phyloP scores from a whole-genome alignment of 2,113 vertebrate species.

The Spea multiplicata region DNA sequence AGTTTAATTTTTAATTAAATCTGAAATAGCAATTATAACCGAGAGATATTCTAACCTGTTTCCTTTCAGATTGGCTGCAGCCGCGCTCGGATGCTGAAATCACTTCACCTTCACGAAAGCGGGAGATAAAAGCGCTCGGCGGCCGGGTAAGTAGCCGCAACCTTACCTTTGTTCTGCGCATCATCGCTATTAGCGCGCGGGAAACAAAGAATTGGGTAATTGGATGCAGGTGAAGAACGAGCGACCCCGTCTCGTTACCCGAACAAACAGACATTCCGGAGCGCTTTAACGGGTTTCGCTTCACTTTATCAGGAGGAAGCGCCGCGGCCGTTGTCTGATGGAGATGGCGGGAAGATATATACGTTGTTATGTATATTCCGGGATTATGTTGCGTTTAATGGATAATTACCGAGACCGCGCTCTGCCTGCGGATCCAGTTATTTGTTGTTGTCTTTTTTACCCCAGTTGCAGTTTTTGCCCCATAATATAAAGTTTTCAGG shows the following conservation, averaged over 20 bases:
- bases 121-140: conserved; percentile 68
- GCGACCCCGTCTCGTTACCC: conserved; percentile 58
- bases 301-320: not conserved
- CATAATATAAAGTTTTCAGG: too few relatives aligned
- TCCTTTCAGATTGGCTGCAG: conserved; percentile 84
- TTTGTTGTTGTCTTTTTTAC: too few relatives aligned
- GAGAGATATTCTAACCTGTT: conserved; percentile 86
- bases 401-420: too few relatives aligned
- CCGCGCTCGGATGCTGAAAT: conserved; percentile 78
- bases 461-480: too few relatives aligned
- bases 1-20: conserved; percentile 89
- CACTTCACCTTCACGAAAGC: conserved; percentile 77
- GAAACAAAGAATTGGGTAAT: conserved; percentile 62
- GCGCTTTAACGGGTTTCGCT: not conserved
- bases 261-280: conserved; percentile 30
- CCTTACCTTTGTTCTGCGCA: conserved; percentile 59
- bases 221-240: conserved; percentile 60
- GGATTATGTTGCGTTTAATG: too few relatives aligned
- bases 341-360: too few relatives aligned
- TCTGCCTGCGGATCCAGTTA: too few relatives aligned
- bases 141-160: conserved; percentile 73
- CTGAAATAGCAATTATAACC: conserved; percentile 86
- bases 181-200: conserved; percentile 57
- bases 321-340: not conserved
- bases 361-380: too few relatives aligned